Conservation (phyloP, 2,113 vertebrate genomes). For the Vicugna pacos region DNA sequence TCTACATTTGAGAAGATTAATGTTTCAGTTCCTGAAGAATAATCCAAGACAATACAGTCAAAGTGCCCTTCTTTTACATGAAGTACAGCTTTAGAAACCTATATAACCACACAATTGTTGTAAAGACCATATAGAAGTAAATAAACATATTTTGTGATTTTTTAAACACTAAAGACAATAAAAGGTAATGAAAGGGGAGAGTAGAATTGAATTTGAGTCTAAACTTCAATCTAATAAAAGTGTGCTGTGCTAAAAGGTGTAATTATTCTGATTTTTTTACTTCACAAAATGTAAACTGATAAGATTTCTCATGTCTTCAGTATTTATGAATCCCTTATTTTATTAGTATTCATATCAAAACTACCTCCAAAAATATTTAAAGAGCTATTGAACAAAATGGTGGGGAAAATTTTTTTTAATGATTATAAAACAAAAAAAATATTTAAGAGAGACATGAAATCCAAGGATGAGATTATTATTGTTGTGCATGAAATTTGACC, state of each 20-base stretch:
- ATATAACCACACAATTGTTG: background rate
- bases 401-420: background rate
- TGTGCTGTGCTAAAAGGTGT: background rate
- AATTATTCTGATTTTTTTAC: background rate
- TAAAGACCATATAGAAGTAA: background rate
- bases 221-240: background rate
- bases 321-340: background rate
- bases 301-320: background rate
- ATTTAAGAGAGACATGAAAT: background rate
- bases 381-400: background rate
- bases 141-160: background rate
- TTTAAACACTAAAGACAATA: conserved; percentile 7
- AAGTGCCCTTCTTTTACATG: background rate
- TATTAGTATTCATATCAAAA: background rate
- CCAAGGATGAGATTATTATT: background rate
- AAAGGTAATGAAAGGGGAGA: background rate
- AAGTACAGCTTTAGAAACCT: background rate
- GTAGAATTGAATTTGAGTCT: background rate
- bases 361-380: background rate
- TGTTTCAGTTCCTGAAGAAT: conserved; percentile 26
- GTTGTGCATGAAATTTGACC: background rate
- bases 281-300: background rate
- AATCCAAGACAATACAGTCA: background rate
- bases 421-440: background rate
- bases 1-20: background rate